Base-by-base conservation (phyloP, 1,140 invertebrate genomes). In the Ceratosolen solmsi region DNA sequence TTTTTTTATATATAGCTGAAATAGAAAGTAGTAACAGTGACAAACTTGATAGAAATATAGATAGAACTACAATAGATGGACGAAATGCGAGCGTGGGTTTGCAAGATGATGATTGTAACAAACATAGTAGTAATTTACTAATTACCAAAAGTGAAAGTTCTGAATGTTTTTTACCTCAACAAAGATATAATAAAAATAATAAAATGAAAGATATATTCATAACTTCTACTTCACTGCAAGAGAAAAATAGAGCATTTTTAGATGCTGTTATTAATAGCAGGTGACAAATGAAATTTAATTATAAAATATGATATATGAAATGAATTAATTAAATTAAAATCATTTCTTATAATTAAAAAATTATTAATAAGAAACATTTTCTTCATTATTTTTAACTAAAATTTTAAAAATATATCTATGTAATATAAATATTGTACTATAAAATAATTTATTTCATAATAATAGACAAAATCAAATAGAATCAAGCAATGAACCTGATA, bases 141-240 rank as follows among this genome's bases (percentile, higher is more conserved):
- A 86, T 85, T 0, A 88, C 90, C 0, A 91, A 90, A 65, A 91
- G 90, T 72, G 90, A 89, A 51, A 92, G 90, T 70, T 92, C 91
- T 0, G 90, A 92, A 11, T 90, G 90, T 27, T 92, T 92, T 73
- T 75, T 91, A 30, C 89, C 91, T 0, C 89, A 89, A 17, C 75
- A 87, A 54, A n/a, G 3, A 33, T 78, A 13, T 41, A 87, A 85
- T 15, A 89, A 89, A 71, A 70, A 80, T 4, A 79, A 80, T 38
- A 87, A 89, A 41, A 65, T 85, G 2, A 89, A 89, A 33, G 85
- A 87, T 11, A 86, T 88, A 36, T 89, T 89, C 65, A 79, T 17
- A 72, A 84, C 30, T 25, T 86, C 87, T 4, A 86, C 87, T 20
- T 86, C 86, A 5, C 83, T 85, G 0, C 81, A 85, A 0, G 88